Percentiles rank a stretch among this genome's conserved stretches.
These are phyloP conservation scores for Oryzias melastigma DNA, from an alignment of 2,113 vertebrate species.

Conservation along the genomic window DNA sequence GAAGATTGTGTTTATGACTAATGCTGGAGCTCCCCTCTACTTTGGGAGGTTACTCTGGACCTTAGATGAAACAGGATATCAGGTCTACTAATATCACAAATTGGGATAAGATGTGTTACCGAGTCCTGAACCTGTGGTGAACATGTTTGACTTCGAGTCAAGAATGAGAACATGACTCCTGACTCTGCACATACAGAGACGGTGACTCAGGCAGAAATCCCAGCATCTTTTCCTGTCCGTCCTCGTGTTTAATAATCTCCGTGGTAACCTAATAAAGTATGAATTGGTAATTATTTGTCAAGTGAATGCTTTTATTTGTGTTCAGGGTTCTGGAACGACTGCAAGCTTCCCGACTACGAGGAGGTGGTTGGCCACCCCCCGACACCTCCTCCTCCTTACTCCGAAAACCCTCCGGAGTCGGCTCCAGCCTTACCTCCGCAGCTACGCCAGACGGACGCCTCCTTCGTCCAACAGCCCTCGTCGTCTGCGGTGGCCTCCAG, in stretches of 20 bases:
- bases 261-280: too few relatives aligned
- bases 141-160: constrained; percentile 35
- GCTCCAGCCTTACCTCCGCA: constrained; percentile 31
- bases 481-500: neutral
- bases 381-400: constrained; percentile 82
- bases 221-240: neutral
- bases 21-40: constrained; percentile 15
- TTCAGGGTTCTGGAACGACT: constrained; percentile 82
- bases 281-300: neutral
- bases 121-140: neutral
- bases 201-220: constrained; percentile 15
- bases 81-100: constrained; percentile 28
- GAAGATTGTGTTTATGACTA: neutral
- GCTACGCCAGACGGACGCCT: constrained; percentile 30
- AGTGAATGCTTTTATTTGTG: constrained; percentile 9
- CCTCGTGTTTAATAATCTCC: neutral
- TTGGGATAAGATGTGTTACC: constrained; percentile 22
- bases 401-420: constrained; percentile 68
- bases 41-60: constrained; percentile 23
- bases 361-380: constrained; percentile 83
- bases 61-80: constrained; percentile 29
- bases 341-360: constrained; percentile 84
- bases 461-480: constrained; percentile 33
- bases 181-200: constrained; percentile 14
- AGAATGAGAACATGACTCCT: constrained; percentile 38